Conservation (phyloP, 2,113 vertebrate species). For the Cairina moschata region DNA sequence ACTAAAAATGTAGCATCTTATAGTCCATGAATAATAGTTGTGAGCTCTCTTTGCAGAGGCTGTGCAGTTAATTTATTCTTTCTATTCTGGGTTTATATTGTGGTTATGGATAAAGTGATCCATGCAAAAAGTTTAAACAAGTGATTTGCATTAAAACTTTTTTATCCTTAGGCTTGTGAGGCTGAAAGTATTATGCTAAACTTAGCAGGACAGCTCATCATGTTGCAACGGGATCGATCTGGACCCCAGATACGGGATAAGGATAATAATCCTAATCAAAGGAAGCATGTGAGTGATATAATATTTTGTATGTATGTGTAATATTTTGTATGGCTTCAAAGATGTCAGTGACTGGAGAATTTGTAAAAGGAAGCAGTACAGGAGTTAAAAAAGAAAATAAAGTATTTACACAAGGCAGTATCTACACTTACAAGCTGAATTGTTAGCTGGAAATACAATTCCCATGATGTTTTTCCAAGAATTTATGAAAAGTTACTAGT, state of each 20-base stretch:
- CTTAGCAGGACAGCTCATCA: slow-evolving; percentile 96
- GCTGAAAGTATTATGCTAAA: slow-evolving; percentile 99
- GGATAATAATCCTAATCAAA: slow-evolving; percentile 86
- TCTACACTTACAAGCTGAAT: not conserved
- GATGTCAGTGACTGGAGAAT: not conserved
- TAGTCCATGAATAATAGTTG: too few relatives aligned
- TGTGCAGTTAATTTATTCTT: not conserved
- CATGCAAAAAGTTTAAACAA: not conserved
- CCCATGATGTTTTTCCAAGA: not conserved
- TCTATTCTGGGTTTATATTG: not conserved
- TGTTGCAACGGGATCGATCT: slow-evolving; percentile 97
- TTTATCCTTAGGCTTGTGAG: slow-evolving; percentile 85
- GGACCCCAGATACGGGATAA: slow-evolving; percentile 97
- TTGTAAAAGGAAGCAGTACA: not conserved
- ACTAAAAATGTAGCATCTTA: not conserved
- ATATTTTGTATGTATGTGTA: not conserved
- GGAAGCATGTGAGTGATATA: slow-evolving; percentile 89
- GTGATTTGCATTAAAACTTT: not conserved
- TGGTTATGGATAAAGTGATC: not conserved
- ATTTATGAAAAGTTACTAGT: not conserved
- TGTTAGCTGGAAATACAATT: not conserved
- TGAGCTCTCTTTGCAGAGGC: not conserved
- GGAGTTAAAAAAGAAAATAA: not conserved
- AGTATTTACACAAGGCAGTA: not conserved
- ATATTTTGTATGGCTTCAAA: not conserved